Conservation (phyloP, 2,113 vertebrate species). For the Channa argus region DNA sequence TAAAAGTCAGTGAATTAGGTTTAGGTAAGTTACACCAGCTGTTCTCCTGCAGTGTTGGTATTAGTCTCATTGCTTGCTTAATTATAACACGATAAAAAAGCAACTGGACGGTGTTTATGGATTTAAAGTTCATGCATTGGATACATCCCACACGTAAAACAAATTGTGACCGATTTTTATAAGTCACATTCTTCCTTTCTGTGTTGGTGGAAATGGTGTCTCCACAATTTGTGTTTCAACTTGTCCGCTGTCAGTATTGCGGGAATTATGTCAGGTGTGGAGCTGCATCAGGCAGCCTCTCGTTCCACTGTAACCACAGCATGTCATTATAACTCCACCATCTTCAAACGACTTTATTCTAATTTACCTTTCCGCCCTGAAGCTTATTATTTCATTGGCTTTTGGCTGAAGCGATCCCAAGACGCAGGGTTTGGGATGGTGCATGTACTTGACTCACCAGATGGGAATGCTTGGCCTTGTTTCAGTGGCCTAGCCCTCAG, state of each 20-base stretch:
- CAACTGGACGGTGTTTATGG: not conserved
- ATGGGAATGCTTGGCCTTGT: slow-evolving; percentile 75
- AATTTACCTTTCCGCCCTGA: slow-evolving; percentile 31
- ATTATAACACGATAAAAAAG: no score
- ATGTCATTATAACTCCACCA: not conserved
- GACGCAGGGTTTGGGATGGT: slow-evolving; percentile 51
- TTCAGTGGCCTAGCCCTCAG: slow-evolving; percentile 52
- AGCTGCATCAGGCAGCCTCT: slow-evolving; percentile 32
- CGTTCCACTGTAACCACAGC: slow-evolving; percentile 22
- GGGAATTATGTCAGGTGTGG: slow-evolving; percentile 23
- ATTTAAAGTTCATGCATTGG: not conserved
- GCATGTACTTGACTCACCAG: slow-evolving; percentile 67
- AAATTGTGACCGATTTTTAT: slow-evolving; percentile 4
- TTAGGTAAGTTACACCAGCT: no score
- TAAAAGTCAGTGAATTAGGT: not conserved
- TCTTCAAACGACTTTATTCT: slow-evolving; percentile 6
- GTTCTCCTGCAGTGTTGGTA: no score
- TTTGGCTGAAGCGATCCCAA: slow-evolving; percentile 36
- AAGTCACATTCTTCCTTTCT: slow-evolving; percentile 8
- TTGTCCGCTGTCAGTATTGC: slow-evolving; percentile 38
- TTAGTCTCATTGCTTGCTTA: no score
- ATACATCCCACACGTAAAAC: not conserved
- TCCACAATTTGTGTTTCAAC: slow-evolving; percentile 58
- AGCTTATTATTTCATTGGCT: slow-evolving; percentile 31
- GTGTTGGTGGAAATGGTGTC: slow-evolving; percentile 4